Evolutionary conservation across 2,888 invertebrate species (phyloP).

Genomic region (Cephalotes varians): DNA sequence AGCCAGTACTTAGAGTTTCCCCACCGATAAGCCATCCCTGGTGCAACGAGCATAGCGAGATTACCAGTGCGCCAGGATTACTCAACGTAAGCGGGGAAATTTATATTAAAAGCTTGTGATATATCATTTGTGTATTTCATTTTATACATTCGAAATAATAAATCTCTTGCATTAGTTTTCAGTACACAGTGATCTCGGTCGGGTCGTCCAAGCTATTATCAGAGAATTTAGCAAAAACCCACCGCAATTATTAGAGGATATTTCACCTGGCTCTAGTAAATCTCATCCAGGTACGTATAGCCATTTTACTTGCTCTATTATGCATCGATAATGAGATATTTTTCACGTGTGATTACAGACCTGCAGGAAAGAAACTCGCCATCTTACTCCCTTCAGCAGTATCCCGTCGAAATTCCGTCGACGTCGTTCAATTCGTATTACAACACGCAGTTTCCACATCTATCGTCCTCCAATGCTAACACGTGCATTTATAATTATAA

Average conservation of each 20-base stretch:
- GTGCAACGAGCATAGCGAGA: constrained; percentile 90
- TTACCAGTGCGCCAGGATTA: constrained; percentile 91
- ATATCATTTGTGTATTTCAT: neutral
- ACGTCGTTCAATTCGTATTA: constrained; percentile 82
- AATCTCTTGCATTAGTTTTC: constrained; percentile 87
- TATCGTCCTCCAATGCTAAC: constrained; percentile 80
- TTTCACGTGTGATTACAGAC: constrained; percentile 73
- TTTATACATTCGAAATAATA: neutral
- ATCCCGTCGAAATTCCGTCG: constrained; percentile 78
- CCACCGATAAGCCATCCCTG: constrained; percentile 91
- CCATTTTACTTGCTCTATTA: neutral
- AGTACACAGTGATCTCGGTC: constrained; percentile 92
- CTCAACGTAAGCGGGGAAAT: constrained; percentile 87
- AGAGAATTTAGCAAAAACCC: constrained; percentile 91
- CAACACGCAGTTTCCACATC: constrained; percentile 80
- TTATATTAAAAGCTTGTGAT: neutral
- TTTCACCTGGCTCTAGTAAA: constrained; percentile 76
- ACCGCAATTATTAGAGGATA: constrained; percentile 86
- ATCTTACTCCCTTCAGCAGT: constrained; percentile 80
- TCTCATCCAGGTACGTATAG: constrained; percentile 79
- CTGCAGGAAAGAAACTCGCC: constrained; percentile 82
- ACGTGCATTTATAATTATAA: constrained; percentile 81
- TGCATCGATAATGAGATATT: neutral
- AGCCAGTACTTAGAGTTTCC: constrained; percentile 90
- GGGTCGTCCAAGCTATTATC: constrained; percentile 93